Evolutionary conservation across 2,113 vertebrate species (phyloP).

Genomic region (Chlorodrepanis virens): DNA sequence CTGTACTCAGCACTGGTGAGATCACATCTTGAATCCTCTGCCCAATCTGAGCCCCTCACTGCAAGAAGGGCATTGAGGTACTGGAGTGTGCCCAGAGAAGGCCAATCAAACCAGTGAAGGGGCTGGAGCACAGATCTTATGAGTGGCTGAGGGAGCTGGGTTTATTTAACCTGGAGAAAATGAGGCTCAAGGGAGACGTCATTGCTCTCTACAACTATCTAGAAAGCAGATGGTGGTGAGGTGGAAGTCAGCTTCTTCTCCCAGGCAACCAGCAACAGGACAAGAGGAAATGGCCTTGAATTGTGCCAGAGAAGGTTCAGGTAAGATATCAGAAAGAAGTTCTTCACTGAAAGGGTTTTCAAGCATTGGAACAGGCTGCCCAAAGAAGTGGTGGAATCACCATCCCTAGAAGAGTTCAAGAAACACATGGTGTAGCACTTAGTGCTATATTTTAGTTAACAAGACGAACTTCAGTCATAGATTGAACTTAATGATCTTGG

Average conservation of each 20-base stretch:
- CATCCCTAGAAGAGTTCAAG: neutral
- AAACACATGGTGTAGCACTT: neutral
- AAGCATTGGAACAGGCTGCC: neutral
- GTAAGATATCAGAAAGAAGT: neutral
- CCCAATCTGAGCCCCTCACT: neutral
- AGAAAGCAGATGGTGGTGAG: neutral
- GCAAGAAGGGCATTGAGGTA: neutral
- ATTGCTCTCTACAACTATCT: neutral
- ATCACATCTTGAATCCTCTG: too few relatives aligned
- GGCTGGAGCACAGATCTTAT: neutral
- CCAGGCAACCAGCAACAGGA: neutral
- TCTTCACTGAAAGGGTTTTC: neutral
- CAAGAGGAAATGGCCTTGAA: neutral
- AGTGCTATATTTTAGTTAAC: neutral
- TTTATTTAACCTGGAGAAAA: neutral
- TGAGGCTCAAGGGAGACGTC: accelerated
- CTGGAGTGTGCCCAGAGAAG: neutral
- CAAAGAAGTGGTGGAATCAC: neutral
- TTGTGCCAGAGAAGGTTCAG: neutral
- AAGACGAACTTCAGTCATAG: neutral
- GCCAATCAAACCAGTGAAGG: neutral
- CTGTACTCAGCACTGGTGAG: neutral
- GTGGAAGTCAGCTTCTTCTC: neutral
- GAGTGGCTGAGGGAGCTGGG: neutral
- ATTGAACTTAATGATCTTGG: neutral